Conservation (phyloP, 2,797 vertebrate genomes). For the Vireo griseus region DNA sequence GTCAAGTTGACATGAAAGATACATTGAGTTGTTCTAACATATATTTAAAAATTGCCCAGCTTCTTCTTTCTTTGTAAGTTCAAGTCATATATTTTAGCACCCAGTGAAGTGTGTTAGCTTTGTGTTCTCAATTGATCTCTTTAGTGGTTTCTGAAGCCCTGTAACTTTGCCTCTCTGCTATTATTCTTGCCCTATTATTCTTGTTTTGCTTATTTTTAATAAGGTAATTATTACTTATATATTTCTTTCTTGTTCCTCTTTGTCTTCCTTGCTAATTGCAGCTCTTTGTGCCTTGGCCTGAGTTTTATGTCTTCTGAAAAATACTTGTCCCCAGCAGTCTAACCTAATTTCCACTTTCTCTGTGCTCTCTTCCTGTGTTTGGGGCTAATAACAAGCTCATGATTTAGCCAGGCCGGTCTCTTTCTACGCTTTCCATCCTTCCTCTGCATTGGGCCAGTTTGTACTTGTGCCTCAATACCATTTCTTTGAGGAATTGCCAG, state of each 20-base stretch:
- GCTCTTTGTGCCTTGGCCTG: not conserved
- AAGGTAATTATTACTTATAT: not conserved
- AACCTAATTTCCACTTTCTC: slow-evolving; percentile 49
- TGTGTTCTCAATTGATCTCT: not conserved
- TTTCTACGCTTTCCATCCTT: slow-evolving; percentile 49
- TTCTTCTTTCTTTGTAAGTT: not conserved
- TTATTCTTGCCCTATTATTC: not conserved
- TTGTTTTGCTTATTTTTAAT: not conserved
- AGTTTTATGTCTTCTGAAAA: not conserved
- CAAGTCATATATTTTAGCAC: not conserved
- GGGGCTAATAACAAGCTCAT: slow-evolving; percentile 41
- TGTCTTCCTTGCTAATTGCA: slow-evolving; percentile 8
- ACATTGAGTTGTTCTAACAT: not conserved
- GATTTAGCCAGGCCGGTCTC: slow-evolving; percentile 11
- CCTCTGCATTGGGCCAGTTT: slow-evolving; percentile 40
- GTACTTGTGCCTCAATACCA: slow-evolving; percentile 44
- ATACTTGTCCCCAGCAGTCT: slow-evolving; percentile 1
- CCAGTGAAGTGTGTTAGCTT: not conserved
- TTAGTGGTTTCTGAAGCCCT: not conserved
- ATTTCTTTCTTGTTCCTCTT: not conserved
- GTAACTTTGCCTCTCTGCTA: not conserved
- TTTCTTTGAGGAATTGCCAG: slow-evolving; percentile 58
- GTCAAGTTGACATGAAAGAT: not conserved
- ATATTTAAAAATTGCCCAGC: not conserved
- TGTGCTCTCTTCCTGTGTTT: slow-evolving; percentile 43